Evolutionary conservation across 1,140 invertebrate genomes (phyloP).

Genomic region (Apis laboriosa): DNA sequence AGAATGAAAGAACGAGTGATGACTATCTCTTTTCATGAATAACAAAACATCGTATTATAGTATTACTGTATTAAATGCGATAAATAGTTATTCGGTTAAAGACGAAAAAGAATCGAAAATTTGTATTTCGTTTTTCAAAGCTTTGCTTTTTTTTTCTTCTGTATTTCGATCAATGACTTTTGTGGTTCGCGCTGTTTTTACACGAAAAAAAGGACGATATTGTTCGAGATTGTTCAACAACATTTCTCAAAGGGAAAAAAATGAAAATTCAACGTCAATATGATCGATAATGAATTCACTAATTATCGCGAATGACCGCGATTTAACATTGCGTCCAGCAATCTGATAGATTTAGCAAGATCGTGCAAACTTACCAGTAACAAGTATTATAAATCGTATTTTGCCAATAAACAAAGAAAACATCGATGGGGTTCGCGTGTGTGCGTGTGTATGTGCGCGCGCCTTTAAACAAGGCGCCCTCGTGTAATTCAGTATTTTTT

Average conservation of each 20-base stretch:
- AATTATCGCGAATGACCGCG: background rate
- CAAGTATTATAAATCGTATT: conserved; percentile 63
- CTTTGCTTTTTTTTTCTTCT: background rate
- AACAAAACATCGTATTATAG: background rate
- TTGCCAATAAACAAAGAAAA: conserved; percentile 54
- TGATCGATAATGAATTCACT: background rate
- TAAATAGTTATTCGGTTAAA: background rate
- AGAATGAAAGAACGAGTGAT: background rate
- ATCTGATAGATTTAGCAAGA: background rate
- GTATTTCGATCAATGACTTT: background rate
- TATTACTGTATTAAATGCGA: background rate
- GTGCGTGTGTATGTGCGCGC: conserved; percentile 35
- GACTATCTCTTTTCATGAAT: background rate
- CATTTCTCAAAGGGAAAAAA: background rate
- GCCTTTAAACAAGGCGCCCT: conserved; percentile 58
- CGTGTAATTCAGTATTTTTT: conserved; percentile 75
- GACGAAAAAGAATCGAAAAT: no score
- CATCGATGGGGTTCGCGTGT: conserved; percentile 41
- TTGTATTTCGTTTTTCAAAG: no score
- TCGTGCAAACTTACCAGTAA: conserved; percentile 40
- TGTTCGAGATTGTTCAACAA: background rate
- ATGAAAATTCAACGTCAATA: background rate
- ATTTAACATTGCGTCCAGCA: background rate
- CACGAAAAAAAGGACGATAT: background rate
- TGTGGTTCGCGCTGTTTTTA: background rate